Evolutionary conservation across 1,140 invertebrate species (phyloP).

Genomic region (Grapholita molesta): DNA sequence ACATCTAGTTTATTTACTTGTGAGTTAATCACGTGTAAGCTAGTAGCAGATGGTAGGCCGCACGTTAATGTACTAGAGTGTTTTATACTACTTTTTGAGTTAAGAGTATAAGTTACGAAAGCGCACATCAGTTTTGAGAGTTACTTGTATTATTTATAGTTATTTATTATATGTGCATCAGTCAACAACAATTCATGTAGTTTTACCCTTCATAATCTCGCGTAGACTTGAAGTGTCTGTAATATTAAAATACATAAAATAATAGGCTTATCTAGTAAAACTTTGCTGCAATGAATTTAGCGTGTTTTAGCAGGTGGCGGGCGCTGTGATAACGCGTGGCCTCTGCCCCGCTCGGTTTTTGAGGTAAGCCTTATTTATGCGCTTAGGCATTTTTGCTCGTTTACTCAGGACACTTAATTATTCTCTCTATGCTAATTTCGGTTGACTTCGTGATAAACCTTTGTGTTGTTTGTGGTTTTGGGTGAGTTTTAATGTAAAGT

Average conservation of each 20-base stretch:
- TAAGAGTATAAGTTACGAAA: neutral
- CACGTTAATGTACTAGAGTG: neutral
- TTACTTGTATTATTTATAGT: neutral
- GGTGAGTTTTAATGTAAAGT: neutral
- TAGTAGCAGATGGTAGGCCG: neutral
- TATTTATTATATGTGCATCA: no score
- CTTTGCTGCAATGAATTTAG: conserved; percentile 49
- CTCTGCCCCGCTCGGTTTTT: conserved; percentile 45
- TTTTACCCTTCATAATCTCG: no score
- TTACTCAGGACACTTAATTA: conserved; percentile 30
- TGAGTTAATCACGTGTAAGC: neutral
- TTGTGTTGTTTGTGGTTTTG: conserved; percentile 18
- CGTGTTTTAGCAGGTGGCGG: conserved; percentile 49
- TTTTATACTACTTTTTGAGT: neutral
- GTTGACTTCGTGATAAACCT: neutral
- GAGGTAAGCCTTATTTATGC: conserved; percentile 58
- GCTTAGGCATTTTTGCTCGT: conserved; percentile 28
- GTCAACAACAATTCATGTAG: no score
- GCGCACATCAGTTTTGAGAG: neutral
- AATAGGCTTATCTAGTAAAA: conserved; percentile 32
- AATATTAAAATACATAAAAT: neutral
- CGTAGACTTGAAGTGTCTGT: neutral
- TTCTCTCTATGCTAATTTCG: conserved; percentile 32
- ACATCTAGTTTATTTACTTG: neutral
- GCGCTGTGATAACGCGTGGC: conserved; percentile 51